Base-by-base conservation (phyloP, 1,140 invertebrate species). In the Matsumurasca onukii region DNA sequence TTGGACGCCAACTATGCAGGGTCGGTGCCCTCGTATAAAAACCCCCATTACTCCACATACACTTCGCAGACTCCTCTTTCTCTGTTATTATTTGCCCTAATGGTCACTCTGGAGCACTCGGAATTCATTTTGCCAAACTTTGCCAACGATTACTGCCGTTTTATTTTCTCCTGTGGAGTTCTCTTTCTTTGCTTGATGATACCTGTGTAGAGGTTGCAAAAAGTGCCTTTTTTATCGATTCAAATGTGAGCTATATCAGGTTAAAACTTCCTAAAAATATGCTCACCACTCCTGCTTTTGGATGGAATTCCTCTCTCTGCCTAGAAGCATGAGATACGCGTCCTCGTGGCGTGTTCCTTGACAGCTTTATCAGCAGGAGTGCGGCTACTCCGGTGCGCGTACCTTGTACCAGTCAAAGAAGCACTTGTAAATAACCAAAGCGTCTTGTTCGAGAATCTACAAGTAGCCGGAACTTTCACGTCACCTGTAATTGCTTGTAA, bases 101-200 rank as follows among this genome's bases (percentile, higher is more conserved):
- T 59, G 55, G 22, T 15, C 55, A 22, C 25, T 29, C 25, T 59
- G 25, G 15, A 24, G 24, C 15, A 5, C 24, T 13, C 22, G 25
- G 55, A 29, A 59, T 59, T 59, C 55, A 59, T 59, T 59, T 59
- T 59, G 55, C 55, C 55, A 59, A 59, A 59, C 55, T 59, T 17
- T 5, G 5, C 34, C 15, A 59, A 59, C 55, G 24, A 59, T 59
- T 59, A 59, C 55, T n/a, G 22, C 55, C 25, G 22, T 59, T 59
- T 59, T 59, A 22, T 12, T 59, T 51, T 24, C 55, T 59, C 25
- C 30, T 59, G 55, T n/a, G n/a, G n/a, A n/a, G n/a, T n/a, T n/a
- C n/a, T n/a, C n/a, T n/a, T n/a, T n/a, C n/a, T n/a, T n/a, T n/a
- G n/a, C n/a, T n/a, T n/a, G n/a, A n/a, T n/a, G n/a, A n/a, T n/a